Conservation (phyloP, 1,140 invertebrate species). For the Hypothenemus hampei region DNA sequence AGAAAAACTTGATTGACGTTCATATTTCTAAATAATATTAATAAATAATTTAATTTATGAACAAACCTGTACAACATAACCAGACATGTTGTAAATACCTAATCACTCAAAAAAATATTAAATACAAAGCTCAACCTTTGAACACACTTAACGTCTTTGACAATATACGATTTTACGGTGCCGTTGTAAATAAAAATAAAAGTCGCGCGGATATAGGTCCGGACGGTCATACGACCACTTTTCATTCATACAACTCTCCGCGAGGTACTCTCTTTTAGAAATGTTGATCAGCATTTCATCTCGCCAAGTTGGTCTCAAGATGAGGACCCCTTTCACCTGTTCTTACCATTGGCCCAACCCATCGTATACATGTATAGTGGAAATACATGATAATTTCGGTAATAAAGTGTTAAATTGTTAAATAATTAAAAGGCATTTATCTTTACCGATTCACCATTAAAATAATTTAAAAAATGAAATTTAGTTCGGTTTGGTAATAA, state of each 20-base stretch:
- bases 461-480: background rate
- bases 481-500: background rate
- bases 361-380: background rate
- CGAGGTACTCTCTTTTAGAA: slow-evolving; percentile 38
- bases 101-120: background rate
- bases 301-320: slow-evolving; percentile 29
- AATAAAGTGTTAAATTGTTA: background rate
- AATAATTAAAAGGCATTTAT: background rate
- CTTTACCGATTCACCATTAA: background rate
- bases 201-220: slow-evolving; percentile 10
- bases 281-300: slow-evolving; percentile 37
- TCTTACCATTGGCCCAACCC: slow-evolving; percentile 25
- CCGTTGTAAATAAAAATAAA: too few relatives aligned
- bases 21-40: background rate
- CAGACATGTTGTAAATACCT: background rate
- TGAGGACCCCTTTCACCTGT: slow-evolving; percentile 34
- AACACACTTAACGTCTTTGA: background rate
- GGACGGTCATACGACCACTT: slow-evolving; percentile 14
- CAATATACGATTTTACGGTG: background rate
- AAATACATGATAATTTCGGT: background rate
- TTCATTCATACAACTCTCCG: slow-evolving; percentile 27
- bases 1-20: background rate
- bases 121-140: background rate
- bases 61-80: slow-evolving; percentile 18
- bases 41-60: background rate